phyloP scores from a whole-genome alignment of 1,140 invertebrate genomes.

The Wasmannia auropunctata region DNA sequence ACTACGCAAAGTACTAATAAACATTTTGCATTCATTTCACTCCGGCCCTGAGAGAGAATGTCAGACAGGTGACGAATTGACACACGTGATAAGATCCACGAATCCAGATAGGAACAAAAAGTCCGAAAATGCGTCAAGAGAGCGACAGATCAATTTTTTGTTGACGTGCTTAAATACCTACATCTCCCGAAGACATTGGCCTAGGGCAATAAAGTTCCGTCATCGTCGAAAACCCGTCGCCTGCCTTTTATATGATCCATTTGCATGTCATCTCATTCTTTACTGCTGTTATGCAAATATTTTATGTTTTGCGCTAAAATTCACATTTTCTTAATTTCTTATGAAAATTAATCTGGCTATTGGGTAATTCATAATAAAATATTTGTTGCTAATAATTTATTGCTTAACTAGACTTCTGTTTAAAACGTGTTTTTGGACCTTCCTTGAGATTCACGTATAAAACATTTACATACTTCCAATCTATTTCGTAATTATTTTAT shows the following conservation, averaged over 20 bases:
- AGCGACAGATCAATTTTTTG: constrained; percentile 49
- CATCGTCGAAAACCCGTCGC: constrained; percentile 1
- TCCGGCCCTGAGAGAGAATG: constrained; percentile 12
- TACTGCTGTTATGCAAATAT: background rate
- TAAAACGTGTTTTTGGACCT: background rate
- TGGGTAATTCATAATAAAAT: constrained; percentile 1
- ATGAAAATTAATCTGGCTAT: background rate
- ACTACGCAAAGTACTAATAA: background rate
- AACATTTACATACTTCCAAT: background rate
- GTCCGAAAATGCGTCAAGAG: constrained; percentile 1
- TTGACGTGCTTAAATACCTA: constrained; percentile 37
- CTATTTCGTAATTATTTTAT: background rate
- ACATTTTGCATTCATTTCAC: background rate
- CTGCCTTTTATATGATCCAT: background rate
- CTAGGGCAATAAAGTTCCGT: constrained; percentile 11
- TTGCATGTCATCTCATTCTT: background rate
- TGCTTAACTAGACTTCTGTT: background rate
- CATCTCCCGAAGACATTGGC: constrained; percentile 2
- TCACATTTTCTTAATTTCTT: background rate
- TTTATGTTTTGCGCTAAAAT: background rate
- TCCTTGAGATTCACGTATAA: background rate
- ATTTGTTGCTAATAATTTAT: background rate
- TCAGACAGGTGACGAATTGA: constrained; percentile 35
- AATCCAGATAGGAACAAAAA: constrained; percentile 10
- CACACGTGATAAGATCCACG: constrained; percentile 15